A percentile compares a stretch with the other conserved stretches of the same genome.
phyloP scores from a whole-genome alignment of 2,113 vertebrate genomes.

The Dromiciops gliroides region DNA sequence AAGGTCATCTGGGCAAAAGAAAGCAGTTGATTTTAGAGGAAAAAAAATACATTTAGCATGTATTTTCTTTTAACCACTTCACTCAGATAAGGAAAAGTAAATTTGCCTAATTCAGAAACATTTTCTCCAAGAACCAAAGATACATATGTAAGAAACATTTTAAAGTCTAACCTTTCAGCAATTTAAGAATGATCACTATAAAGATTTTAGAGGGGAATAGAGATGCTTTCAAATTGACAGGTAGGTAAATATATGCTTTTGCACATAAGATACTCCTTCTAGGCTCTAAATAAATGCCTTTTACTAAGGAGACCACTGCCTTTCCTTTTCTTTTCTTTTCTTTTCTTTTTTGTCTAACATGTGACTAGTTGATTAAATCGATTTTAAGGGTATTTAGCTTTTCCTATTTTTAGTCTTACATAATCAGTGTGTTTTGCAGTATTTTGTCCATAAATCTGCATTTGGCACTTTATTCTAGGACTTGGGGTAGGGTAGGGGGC shows the following conservation, averaged over 20 bases:
- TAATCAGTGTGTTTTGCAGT: conserved; percentile 12
- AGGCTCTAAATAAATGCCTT: not conserved
- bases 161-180: conserved; percentile 17
- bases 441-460: not conserved
- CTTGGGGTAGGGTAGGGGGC: not conserved
- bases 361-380: not conserved
- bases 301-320: conserved; percentile 15
- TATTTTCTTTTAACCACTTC: conserved; percentile 43
- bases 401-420: conserved; percentile 13
- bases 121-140: not conserved
- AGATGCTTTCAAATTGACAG: not conserved
- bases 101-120: conserved; percentile 21
- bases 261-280: not conserved
- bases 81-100: conserved; percentile 1
- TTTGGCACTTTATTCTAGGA: conserved; percentile 9
- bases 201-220: conserved; percentile 18
- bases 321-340: too few relatives aligned
- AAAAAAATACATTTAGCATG: not conserved
- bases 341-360: not conserved
- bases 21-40: conserved; percentile 13
- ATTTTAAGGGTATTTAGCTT: conserved; percentile 23
- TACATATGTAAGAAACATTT: not conserved
- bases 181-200: not conserved
- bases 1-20: conserved; percentile 4
- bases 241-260: conserved; percentile 27